Evolutionary conservation across 1,140 invertebrate species (phyloP).

Genomic region (Caenorhabditis elegans): WBcel235 BX284604.4:10537001-10537500

Average conservation of each 20-base stretch:
- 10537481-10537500: slow-evolving; percentile 21
- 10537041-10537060: neutral
- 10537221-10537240: slow-evolving; percentile 29
- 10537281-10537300: slow-evolving; percentile 38
- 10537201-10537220: slow-evolving; percentile 39
- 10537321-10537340: slow-evolving; percentile 39
- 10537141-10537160: slow-evolving; percentile 37
- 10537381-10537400: slow-evolving; percentile 43
- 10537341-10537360: slow-evolving; percentile 51
- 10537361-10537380: slow-evolving; percentile 39
- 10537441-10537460: slow-evolving; percentile 54
- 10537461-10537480: slow-evolving; percentile 39
- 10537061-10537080: slow-evolving; percentile 14
- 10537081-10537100: slow-evolving; percentile 19
- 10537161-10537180: slow-evolving; percentile 32
- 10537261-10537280: slow-evolving; percentile 24
- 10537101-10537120: slow-evolving; percentile 29
- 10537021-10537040: slow-evolving; percentile 61
- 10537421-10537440: slow-evolving; percentile 59
- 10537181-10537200: slow-evolving; percentile 27
- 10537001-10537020: slow-evolving; percentile 66
- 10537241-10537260: slow-evolving; percentile 35
- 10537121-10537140: slow-evolving; percentile 37
- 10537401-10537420: slow-evolving; percentile 38
- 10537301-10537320: slow-evolving; percentile 35